Evolutionary conservation across 2,888 invertebrate genomes (phyloP).

Genomic region (Stenurella melanura): DNA sequence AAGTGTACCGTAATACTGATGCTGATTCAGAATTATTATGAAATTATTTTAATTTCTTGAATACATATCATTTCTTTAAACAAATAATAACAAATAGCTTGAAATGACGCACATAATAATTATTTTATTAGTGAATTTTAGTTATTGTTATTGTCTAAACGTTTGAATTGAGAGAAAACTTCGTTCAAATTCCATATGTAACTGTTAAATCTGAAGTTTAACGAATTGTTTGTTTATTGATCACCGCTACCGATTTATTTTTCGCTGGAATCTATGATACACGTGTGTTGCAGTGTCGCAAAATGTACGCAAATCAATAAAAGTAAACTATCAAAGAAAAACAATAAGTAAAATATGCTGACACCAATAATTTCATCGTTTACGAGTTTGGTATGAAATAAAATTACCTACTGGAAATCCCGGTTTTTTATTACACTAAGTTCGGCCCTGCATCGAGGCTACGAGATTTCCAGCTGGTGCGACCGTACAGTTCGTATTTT

Average conservation of each 20-base stretch:
- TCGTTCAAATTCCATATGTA: background rate
- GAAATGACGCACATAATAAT: background rate
- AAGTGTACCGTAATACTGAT: too few relatives aligned
- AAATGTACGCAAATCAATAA: background rate
- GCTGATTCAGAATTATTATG: too few relatives aligned
- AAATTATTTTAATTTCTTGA: too few relatives aligned
- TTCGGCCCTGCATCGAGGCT: conserved; percentile 23
- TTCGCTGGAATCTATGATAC: background rate
- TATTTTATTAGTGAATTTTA: background rate
- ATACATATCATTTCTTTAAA: background rate
- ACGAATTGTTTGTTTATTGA: background rate
- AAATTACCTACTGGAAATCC: conserved; percentile 35
- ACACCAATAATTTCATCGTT: conserved; percentile 20
- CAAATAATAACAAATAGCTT: background rate
- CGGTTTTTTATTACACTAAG: conserved; percentile 28
- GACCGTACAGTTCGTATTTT: conserved; percentile 23
- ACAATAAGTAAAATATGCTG: conserved; percentile 16
- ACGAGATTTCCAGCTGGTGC: conserved; percentile 10
- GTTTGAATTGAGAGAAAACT: background rate
- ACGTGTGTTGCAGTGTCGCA: background rate
- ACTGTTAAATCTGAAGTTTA: background rate
- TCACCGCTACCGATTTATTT: background rate
- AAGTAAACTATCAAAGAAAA: background rate
- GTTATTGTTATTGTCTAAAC: background rate
- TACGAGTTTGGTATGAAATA: background rate